Base-by-base conservation (phyloP, 2,113 vertebrate species). In the Eidolon helvum region DNA sequence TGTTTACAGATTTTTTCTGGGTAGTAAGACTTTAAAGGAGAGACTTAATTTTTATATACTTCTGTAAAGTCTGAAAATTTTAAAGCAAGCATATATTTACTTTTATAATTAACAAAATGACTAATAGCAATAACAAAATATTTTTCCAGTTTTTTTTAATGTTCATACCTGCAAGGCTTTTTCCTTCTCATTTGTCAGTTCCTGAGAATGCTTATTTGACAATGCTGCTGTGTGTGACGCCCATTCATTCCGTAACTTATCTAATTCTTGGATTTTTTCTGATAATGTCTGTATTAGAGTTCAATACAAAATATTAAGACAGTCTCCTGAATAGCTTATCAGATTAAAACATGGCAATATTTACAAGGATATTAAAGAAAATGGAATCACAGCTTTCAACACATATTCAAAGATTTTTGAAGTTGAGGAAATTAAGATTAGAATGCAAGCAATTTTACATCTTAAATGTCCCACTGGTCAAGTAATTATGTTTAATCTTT, bases 231-330 rank as follows among this genome's bases (percentile, higher is more conserved):
- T 99, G 87, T 99, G 98, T 3, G 98, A 98, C 0, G 99, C 98
- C 99, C 99, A 99, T n/a, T 99, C 99, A 0, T 94, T 99, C 53
- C 98, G 99, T 80, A 99, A 94, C 48, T 99, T 99, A 79, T 99
- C 99, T 85, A 99, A 87, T 96, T 99, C 99, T 89, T 98, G 98
- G 22, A 98, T 99, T 98, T 99, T 99, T 97, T 99, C 99, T 79
- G 99, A 98, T 83, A 99, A 98, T 57, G 97, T 99, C 99, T 99
- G 87, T 61, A 89, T 30, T 33, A 90, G 28, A 97, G 77, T 90
- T 92, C 88, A 90, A 71, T 6, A 92, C 8, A 95, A 90, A 84
- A 91, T 75, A 91, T 97, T 93, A 94, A 88, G 33, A 86, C 7
- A 85, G 35, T 57, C 16, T 92, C 53, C 4, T 79, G 26, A 95